These are phyloP conservation scores for Sepiola atlantica DNA, from an alignment of 2,888 invertebrate species.

Conservation along the genomic window DNA sequence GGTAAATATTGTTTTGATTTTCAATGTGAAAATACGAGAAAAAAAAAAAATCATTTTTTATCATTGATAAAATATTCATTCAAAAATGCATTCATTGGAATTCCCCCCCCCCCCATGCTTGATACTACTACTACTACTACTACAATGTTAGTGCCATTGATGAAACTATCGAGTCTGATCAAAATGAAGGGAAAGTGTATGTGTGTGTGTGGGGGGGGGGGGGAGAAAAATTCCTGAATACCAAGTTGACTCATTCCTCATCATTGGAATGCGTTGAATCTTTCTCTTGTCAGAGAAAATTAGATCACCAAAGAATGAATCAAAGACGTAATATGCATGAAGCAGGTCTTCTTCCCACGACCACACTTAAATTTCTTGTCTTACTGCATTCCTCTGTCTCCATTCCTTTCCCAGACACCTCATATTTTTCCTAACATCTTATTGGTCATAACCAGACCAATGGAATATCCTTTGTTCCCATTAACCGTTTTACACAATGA, in stretches of 20 bases:
- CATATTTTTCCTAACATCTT: neutral
- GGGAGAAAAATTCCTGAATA: neutral
- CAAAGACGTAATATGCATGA: conserved; percentile 32
- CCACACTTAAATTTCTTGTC: neutral
- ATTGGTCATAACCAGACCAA: neutral
- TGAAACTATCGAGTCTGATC: neutral
- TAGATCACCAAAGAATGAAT: conserved; percentile 14
- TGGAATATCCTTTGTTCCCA: conserved; percentile 8
- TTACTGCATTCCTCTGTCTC: neutral
- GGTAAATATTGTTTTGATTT: neutral
- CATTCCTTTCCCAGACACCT: neutral
- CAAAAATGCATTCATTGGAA: neutral
- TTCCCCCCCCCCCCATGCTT: neutral
- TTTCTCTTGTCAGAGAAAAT: conserved; percentile 16
- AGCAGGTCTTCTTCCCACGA: neutral
- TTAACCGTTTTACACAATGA: neutral
- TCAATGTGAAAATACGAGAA: neutral
- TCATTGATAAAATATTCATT: neutral
- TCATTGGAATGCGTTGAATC: conserved; percentile 23
- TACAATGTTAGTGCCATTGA: neutral
- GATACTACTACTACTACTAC: neutral
- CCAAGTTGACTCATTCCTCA: conserved; percentile 3
- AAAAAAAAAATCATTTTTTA: neutral
- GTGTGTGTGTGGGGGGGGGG: too few species aligned
- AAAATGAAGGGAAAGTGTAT: neutral